phyloP scores from a whole-genome alignment of 1,140 invertebrate species.

The Aphis craccivora region DNA sequence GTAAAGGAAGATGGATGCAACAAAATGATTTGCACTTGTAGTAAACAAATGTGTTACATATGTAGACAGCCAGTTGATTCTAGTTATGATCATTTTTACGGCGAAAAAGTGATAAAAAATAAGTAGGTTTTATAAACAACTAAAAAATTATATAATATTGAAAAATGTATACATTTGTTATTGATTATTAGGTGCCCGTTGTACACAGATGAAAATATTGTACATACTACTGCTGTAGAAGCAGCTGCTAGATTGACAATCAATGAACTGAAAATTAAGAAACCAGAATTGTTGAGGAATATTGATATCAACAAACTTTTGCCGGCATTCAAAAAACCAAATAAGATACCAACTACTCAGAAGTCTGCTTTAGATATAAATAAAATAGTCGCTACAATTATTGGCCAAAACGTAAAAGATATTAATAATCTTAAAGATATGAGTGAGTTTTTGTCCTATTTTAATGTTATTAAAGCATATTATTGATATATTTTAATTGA shows the following conservation, averaged over 20 bases:
- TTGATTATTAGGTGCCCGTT: slow-evolving; percentile 7
- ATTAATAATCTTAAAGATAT: slow-evolving; percentile 39
- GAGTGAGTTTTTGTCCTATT: not conserved
- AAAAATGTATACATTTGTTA: not conserved
- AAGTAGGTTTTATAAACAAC: not conserved
- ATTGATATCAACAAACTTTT: slow-evolving; percentile 35
- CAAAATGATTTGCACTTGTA: slow-evolving; percentile 75
- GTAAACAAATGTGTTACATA: slow-evolving; percentile 74
- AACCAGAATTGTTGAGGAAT: not conserved
- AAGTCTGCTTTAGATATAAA: not conserved
- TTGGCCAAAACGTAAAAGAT: slow-evolving; percentile 25
- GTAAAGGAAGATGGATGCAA: slow-evolving; percentile 75
- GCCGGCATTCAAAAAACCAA: not conserved
- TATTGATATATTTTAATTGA: not conserved
- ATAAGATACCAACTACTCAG: not conserved
- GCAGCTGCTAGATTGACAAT: slow-evolving; percentile 37
- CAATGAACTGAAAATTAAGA: not conserved
- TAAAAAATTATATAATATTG: not conserved
- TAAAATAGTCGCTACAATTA: slow-evolving; percentile 26
- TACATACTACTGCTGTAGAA: slow-evolving; percentile 40
- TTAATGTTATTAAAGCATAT: not conserved
- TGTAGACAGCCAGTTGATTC: slow-evolving; percentile 68
- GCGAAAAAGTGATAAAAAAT: slow-evolving; percentile 57
- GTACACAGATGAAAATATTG: slow-evolving; percentile 39
- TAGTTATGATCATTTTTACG: slow-evolving; percentile 71